Evolutionary conservation across 2,797 vertebrate genomes (phyloP).

Genomic region (Delichon dasypus): DNA sequence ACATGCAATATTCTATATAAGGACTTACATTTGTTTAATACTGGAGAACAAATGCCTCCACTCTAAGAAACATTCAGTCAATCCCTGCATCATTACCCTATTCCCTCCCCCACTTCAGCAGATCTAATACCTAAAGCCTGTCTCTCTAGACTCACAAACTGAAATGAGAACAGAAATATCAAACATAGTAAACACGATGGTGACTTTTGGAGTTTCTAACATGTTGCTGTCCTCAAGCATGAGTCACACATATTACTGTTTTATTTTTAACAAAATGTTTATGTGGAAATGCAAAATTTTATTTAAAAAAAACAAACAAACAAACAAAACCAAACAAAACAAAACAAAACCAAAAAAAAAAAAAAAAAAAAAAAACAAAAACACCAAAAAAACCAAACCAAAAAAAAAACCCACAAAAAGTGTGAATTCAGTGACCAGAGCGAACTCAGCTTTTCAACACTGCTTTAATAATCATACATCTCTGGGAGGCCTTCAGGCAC

Average conservation of each 20-base stretch:
- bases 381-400: no score
- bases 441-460: background rate
- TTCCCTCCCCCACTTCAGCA: rapidly evolving
- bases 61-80: background rate
- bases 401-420: background rate
- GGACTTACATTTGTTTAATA: background rate
- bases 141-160: background rate
- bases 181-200: background rate
- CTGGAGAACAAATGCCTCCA: background rate
- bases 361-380: constrained; percentile 40
- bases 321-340: no score
- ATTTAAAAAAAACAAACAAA: no score
- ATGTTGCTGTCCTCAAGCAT: background rate
- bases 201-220: background rate
- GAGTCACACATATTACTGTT: background rate
- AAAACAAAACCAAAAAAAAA: no score
- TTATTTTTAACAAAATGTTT: constrained; percentile 25
- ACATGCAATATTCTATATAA: background rate
- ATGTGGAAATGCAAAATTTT: constrained; percentile 21
- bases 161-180: constrained; percentile 26
- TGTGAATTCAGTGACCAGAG: background rate
- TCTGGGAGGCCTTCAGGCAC: background rate
- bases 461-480: background rate
- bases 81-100: background rate
- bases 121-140: background rate